Evolutionary conservation across 1,140 invertebrate species (phyloP), one percentile per base, ranked within the genome.

Genomic region (Papilio glaucus): DNA sequence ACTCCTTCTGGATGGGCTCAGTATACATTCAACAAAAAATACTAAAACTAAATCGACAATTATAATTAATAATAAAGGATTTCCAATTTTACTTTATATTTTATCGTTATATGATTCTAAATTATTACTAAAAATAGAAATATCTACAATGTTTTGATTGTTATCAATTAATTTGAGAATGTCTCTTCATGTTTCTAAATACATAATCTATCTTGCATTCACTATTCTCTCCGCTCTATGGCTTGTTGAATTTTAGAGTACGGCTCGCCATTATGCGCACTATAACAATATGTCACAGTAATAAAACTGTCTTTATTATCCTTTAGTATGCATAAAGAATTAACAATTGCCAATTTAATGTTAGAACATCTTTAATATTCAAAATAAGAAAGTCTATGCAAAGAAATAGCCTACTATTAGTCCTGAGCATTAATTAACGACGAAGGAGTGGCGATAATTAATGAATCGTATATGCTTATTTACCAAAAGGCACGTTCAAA

Each of bases 241-340:
- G 49, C 12, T 12, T 49, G 45, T 24, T 33, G 2, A 33, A 33
- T 33, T 33, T 33, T 62, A 37, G n/a, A 37, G 60, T 62, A 37
- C 15, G 29, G 9, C 21, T 57, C 9, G 49, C 49, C 49, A 57
- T 57, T 57, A 57, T 57, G 49, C 49, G 49, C 10, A 57, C 49
- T 57, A 57, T 57, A 57, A 57, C 49, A 57, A 57, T 57, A 57
- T 57, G 49, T 57, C 49, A 57, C 49, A 57, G 49, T 57, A 57
- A 57, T 57, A 57, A 57, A 57, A 24, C 9, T 24, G 49, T 57
- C 49, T 57, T 57, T 57, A 57, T 57, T 57, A 57, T 57, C 49
- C 49, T 57, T 57, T 12, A 57, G 49, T 26, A 57, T 57, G 18
- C 10, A 57, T 57, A 57, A 57, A 57, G 49, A 24, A 57, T 26